These are phyloP conservation scores for Didymodactylos carnosus DNA, from an alignment of 2,888 invertebrate species.

Conservation along the genomic window DNA sequence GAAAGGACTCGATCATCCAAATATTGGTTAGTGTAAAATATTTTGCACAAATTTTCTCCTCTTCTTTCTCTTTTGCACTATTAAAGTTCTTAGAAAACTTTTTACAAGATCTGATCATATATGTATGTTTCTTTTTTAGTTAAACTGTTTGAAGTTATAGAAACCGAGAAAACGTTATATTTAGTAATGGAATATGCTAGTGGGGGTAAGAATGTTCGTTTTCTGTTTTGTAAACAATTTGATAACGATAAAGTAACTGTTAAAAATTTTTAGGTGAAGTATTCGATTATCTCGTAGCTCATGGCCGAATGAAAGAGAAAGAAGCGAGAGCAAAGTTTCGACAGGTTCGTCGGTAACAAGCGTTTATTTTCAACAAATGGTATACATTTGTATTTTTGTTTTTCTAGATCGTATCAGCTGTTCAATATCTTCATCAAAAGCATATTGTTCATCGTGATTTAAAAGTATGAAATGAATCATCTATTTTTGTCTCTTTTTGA, in stretches of 20 bases:
- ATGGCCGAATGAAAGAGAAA: conserved; percentile 35
- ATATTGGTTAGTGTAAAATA: conserved; percentile 46
- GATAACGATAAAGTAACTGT: not conserved
- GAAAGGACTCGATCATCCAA: conserved; percentile 99
- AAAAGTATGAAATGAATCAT: conserved; percentile 41
- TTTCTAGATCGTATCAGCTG: conserved; percentile 83
- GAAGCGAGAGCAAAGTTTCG: conserved; percentile 34
- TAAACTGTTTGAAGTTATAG: conserved; percentile 77
- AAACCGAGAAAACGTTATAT: conserved; percentile 97
- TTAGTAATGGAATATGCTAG: conserved; percentile 99
- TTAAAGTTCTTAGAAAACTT: too few species aligned
- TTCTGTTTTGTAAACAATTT: too few species aligned
- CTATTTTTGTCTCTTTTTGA: too few species aligned
- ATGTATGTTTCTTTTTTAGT: too few species aligned
- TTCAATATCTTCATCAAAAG: conserved; percentile 99
- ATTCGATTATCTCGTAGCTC: conserved; percentile 61
- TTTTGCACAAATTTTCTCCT: too few species aligned
- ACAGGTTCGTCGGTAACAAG: conserved; percentile 20
- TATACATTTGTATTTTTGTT: too few species aligned
- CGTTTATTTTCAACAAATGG: too few species aligned
- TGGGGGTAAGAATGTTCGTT: conserved; percentile 47
- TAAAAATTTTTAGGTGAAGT: conserved; percentile 47
- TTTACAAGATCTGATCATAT: too few species aligned
- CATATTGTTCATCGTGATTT: conserved; percentile 82
- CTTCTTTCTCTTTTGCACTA: too few species aligned